Evolutionary conservation across 2,113 vertebrate genomes (phyloP), one percentile per base, ranked within the genome.

Genomic region (Protomyctophum bolini): DNA sequence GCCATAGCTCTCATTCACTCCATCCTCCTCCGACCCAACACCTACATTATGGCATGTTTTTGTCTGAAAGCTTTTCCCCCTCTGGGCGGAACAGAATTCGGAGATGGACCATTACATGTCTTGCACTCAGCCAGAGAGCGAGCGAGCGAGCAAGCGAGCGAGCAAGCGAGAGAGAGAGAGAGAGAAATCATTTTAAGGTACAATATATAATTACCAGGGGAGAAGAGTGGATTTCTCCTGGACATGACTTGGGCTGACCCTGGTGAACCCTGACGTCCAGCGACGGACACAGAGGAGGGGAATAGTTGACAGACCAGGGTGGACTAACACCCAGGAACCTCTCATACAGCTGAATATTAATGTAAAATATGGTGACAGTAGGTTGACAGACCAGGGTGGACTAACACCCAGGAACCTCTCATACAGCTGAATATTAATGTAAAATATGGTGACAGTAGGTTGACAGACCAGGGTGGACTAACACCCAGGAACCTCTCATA

Each of bases 81-180:
- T 21, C 21, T 14, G 61, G 65, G 73, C 66, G 11, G 33, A 66
- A 11, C 11, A 11, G 33, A 64, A 56, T 74, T 60, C 67, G 50
- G 33, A 66, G 73, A 15, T 15, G 68, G 71, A 50, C 51, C 68
- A 52, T 75, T 73, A 41, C 71, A 67, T 45, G 46, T 59, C 45
- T 21, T 63, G 51, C 41, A n/a, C 58, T 80, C 66, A 73, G 14
- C 58, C 76, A 63, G 50, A 66, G 63, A 76, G 46, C 47, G 73
- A 0, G 59, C n/a, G n/a, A n/a, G n/a, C n/a, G 50, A 66, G 63
- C 73, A 41, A 51, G 73, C 0, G 59, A 73, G 15, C 0, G 59
- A 63, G 50, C 63, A 59, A 76, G 29, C 47, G 73, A 1, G 59
- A 63, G 50, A 66, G 63, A 76, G 29, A 51, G 73, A 1, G 59